Conservation (phyloP, 2,113 vertebrate genomes). For the Montifringilla adamsi region DNA sequence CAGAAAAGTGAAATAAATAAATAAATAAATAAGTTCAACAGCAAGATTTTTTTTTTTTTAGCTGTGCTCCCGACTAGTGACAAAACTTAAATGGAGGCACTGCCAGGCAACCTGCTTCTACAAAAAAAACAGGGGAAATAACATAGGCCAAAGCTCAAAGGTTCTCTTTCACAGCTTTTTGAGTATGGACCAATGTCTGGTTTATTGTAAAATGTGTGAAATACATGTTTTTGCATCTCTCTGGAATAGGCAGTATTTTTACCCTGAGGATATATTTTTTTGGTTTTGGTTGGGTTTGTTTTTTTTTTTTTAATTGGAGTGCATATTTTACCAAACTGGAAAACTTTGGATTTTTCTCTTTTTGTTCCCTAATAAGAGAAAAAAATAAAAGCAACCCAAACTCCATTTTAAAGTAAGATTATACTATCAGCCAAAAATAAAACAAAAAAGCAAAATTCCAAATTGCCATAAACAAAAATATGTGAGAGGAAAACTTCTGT, state of each 20-base stretch:
- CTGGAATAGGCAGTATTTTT: neutral
- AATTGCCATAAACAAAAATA: neutral
- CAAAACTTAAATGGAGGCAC: neutral
- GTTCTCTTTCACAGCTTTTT: neutral
- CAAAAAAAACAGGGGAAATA: neutral
- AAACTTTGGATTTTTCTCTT: neutral
- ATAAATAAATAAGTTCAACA: neutral
- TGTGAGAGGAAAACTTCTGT: neutral
- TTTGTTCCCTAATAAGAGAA: neutral
- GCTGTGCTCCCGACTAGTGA: neutral
- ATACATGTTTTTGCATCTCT: neutral
- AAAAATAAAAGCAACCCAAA: neutral
- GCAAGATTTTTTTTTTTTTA: neutral
- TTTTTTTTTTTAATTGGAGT: neutral
- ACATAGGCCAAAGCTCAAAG: neutral
- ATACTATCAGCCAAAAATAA: neutral
- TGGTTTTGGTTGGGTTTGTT: neutral
- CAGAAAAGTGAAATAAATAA: neutral
- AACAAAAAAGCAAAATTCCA: neutral
- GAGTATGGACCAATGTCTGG: neutral
- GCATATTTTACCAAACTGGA: neutral
- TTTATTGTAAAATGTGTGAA: neutral
- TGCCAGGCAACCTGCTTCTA: neutral
- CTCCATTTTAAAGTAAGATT: neutral
- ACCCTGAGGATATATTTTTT: neutral